A percentile compares a stretch with the other conserved stretches of the same genome.
These are phyloP conservation scores for Cyclina sinensis DNA, from an alignment of 1,140 invertebrate genomes.

Conservation along the genomic window DNA sequence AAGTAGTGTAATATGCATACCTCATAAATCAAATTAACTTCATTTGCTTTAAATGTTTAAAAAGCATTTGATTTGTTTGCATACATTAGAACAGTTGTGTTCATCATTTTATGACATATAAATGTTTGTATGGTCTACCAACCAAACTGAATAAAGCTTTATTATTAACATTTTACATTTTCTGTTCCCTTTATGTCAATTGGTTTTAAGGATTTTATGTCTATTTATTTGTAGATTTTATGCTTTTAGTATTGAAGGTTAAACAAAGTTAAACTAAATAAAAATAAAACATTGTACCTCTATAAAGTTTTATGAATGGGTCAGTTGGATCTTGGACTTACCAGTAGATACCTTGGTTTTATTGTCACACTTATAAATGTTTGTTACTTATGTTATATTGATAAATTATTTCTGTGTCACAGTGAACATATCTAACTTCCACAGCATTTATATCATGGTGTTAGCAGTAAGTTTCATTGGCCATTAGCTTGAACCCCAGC, in stretches of 20 bases:
- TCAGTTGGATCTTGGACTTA: no score
- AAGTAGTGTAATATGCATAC: neutral
- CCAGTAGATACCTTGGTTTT: no score
- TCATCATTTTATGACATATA: slow-evolving; percentile 29
- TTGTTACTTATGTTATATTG: no score
- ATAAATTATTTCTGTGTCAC: no score
- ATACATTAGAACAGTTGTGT: slow-evolving; percentile 6
- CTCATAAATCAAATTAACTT: neutral
- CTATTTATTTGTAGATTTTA: neutral
- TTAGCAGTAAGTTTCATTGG: no score
- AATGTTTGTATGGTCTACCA: slow-evolving; percentile 2
- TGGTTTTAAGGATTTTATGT: slow-evolving; percentile 2
- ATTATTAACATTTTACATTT: slow-evolving; percentile 10
- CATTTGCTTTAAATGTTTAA: neutral
- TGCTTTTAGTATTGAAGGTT: neutral
- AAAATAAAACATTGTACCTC: neutral
- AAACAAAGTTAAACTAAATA: neutral
- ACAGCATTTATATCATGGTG: no score
- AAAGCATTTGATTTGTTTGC: slow-evolving; percentile 15
- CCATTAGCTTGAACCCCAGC: no score
- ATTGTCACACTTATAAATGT: no score
- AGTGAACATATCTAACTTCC: no score
- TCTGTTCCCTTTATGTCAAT: neutral
- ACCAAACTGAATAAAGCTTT: neutral
- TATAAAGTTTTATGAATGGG: no score